Evolutionary conservation across 2,797 vertebrate genomes (phyloP).

Genomic region (Microctenopoma lineatum): DNA sequence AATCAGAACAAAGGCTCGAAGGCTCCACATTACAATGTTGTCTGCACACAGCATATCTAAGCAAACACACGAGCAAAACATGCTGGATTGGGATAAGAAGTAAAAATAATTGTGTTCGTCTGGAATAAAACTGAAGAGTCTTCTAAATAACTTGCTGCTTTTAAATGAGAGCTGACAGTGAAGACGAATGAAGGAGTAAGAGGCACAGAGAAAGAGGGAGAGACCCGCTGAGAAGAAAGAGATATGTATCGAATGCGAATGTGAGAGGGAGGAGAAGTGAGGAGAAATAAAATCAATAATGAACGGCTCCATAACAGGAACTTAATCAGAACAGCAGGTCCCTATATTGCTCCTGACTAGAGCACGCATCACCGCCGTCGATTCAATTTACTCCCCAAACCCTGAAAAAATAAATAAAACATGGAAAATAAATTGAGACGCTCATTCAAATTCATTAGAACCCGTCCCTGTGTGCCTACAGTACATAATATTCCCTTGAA

Average conservation of each 20-base stretch:
- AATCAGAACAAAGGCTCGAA: constrained; percentile 24
- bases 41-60: not conserved
- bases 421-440: constrained; percentile 87
- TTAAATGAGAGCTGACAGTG: constrained; percentile 63
- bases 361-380: constrained; percentile 78
- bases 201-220: constrained; percentile 40
- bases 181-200: constrained; percentile 46
- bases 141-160: constrained; percentile 63
- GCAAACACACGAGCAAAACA: constrained; percentile 20
- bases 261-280: constrained; percentile 71
- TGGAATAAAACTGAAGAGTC: constrained; percentile 44
- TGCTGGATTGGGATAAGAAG: constrained; percentile 11
- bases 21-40: constrained; percentile 1
- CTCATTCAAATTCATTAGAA: constrained; percentile 89
- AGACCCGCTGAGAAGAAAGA: constrained; percentile 71
- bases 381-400: constrained; percentile 86
- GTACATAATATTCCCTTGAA: constrained; percentile 79
- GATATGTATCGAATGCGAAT: constrained; percentile 64
- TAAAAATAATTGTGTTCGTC: constrained; percentile 26
- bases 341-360: constrained; percentile 86
- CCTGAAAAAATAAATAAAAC: constrained; percentile 87
- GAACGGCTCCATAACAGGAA: constrained; percentile 84
- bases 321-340: constrained; percentile 86
- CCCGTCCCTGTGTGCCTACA: constrained; percentile 76
- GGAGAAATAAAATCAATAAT: constrained; percentile 85